phyloP scores from a whole-genome alignment of 2,113 vertebrate genomes.

The Lynx canadensis region DNA sequence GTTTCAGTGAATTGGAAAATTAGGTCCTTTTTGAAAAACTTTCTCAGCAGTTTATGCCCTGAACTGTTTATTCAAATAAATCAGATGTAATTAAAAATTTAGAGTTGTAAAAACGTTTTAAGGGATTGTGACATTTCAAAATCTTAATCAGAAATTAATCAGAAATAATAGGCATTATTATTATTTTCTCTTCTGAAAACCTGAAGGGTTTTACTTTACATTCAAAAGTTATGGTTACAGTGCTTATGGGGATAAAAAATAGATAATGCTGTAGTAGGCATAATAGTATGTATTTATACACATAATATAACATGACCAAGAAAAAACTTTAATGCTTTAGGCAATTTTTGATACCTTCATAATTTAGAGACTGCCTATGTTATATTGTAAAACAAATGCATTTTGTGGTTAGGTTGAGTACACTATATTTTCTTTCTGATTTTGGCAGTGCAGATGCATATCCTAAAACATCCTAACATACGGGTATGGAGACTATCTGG shows the following conservation, averaged over 20 bases:
- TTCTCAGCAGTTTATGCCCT: neutral
- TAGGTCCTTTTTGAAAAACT: neutral
- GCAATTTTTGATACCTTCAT: constrained; percentile 8
- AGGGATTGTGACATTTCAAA: neutral
- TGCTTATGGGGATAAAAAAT: neutral
- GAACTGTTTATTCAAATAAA: constrained; percentile 1
- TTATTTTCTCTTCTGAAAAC: constrained; percentile 36
- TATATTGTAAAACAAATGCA: neutral
- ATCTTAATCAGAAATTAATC: constrained; percentile 29
- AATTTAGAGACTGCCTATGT: neutral
- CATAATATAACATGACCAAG: neutral
- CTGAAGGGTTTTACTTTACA: neutral
- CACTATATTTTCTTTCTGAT: neutral
- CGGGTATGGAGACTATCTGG: neutral
- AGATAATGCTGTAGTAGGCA: neutral
- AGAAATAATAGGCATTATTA: too few species aligned
- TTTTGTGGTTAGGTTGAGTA: neutral
- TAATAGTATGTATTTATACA: neutral
- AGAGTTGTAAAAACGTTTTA: constrained; percentile 28
- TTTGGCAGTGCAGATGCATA: neutral
- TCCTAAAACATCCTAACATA: neutral
- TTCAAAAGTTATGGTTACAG: neutral
- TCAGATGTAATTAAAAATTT: constrained; percentile 29
- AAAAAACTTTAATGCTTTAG: neutral
- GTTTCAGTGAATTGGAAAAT: neutral